Evolutionary conservation across 2,113 vertebrate genomes (phyloP), one percentile per base, ranked within the genome.

Genomic region (Gopherus evgoodei): DNA sequence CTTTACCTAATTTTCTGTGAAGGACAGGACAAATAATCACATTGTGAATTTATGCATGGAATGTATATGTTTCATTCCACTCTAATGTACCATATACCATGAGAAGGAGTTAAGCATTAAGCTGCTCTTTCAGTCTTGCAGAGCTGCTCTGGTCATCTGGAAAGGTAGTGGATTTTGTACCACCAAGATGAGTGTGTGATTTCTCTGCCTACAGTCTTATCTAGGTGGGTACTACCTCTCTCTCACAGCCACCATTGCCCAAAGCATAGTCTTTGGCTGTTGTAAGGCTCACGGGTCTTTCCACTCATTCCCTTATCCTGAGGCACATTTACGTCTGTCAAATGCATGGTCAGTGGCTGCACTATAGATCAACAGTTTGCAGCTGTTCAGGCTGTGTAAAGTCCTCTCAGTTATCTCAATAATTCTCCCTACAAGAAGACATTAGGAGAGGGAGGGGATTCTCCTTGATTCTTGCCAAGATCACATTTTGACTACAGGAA

Each of bases 231-330:
- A 84, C 25, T 47, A 93, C 12, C 5, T 35, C 87, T 93, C 90
- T 75, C 17, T 94, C 76, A 72, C 59, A 91, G 59, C 59, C 84
- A 1, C 69, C 89, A 42, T 87, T 76, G 76, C 76, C 82, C 88
- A 49, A 87, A 94, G 91, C 87, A 96, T 76, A 95, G 21, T 87
- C 94, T 92, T 79, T 91, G 69, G 6, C 80, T 94, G 82, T 82
- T 89, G 80, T 53, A 96, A 91, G 91, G 79, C 87, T 96, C 94
- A 97, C 53, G 84, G 96, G 86, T 54, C 69, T 95, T 95, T 87
- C 16, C 57, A 35, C 76, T 84, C 6, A 91, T 87, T 90, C 3
- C 81, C 81, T 94, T 57, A 86, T 76, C 75, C 38, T 87, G 14
- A 57, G 56, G 4, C 56, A 27, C 25, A n/a, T 31, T 91, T 53